Conservation (phyloP, 2,797 vertebrate genomes). For the Garrulus glandarius region DNA sequence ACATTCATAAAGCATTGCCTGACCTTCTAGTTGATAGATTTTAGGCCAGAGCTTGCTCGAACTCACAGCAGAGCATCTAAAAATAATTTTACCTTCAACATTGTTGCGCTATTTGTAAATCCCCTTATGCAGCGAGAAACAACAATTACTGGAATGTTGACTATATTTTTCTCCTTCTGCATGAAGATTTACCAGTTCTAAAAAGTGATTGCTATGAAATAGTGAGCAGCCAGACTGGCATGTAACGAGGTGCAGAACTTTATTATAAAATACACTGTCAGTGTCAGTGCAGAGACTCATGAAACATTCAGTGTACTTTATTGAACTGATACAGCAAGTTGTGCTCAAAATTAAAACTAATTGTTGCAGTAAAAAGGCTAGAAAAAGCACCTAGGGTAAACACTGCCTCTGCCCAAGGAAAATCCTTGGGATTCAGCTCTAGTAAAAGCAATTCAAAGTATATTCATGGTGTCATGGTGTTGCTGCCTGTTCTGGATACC, state of each 20-base stretch:
- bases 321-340: neutral
- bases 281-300: neutral
- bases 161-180: neutral
- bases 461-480: neutral
- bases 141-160: neutral
- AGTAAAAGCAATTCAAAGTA: neutral
- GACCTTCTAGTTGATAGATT: slow-evolving; percentile 24
- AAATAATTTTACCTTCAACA: neutral
- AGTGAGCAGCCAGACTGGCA: neutral
- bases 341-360: neutral
- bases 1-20: neutral
- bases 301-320: neutral
- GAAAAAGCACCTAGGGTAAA: neutral
- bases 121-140: neutral
- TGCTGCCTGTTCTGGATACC: too few species aligned
- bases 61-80: neutral
- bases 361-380: neutral
- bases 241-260: neutral
- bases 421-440: neutral
- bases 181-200: neutral
- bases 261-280: neutral
- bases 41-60: slow-evolving; percentile 11
- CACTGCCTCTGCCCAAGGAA: neutral
- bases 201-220: neutral
- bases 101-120: neutral